phyloP scores from a whole-genome alignment of 1,140 invertebrate genomes.

The Cydia amplana region DNA sequence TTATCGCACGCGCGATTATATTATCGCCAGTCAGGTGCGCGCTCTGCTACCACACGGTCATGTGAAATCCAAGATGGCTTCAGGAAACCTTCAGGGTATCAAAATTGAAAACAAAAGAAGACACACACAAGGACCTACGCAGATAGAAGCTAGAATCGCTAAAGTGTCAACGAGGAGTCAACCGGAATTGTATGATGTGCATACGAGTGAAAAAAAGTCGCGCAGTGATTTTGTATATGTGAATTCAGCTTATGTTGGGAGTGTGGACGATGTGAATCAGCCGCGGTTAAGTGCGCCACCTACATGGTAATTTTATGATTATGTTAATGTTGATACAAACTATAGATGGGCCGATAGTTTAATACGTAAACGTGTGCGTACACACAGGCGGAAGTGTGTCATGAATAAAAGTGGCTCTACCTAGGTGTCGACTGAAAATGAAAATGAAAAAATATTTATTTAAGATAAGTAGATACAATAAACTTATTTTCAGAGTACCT shows the following conservation, averaged over 20 bases:
- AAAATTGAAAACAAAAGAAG: conserved; percentile 28
- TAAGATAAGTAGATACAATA: too few relatives aligned
- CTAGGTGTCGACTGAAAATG: too few relatives aligned
- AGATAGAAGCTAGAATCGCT: neutral
- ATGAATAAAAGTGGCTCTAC: too few relatives aligned
- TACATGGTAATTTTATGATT: conserved; percentile 48
- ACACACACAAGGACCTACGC: conserved; percentile 24
- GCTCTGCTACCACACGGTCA: neutral
- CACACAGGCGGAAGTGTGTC: too few relatives aligned
- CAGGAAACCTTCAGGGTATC: neutral
- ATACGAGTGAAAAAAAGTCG: neutral
- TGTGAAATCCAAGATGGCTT: conserved; percentile 12
- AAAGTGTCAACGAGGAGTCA: conserved; percentile 38
- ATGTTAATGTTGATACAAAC: neutral
- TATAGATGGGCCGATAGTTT: too few relatives aligned
- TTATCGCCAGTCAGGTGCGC: conserved; percentile 1
- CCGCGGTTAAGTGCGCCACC: conserved; percentile 43
- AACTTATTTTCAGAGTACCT: too few relatives aligned
- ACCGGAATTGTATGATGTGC: neutral
- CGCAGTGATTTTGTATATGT: conserved; percentile 61
- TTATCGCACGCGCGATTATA: neutral
- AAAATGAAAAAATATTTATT: too few relatives aligned
- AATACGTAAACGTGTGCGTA: too few relatives aligned
- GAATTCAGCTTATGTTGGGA: conserved; percentile 60
- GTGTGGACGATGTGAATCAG: conserved; percentile 50